Evolutionary conservation across 2,113 vertebrate genomes (phyloP).

Genomic region (Sakesphorus luctuosus): DNA sequence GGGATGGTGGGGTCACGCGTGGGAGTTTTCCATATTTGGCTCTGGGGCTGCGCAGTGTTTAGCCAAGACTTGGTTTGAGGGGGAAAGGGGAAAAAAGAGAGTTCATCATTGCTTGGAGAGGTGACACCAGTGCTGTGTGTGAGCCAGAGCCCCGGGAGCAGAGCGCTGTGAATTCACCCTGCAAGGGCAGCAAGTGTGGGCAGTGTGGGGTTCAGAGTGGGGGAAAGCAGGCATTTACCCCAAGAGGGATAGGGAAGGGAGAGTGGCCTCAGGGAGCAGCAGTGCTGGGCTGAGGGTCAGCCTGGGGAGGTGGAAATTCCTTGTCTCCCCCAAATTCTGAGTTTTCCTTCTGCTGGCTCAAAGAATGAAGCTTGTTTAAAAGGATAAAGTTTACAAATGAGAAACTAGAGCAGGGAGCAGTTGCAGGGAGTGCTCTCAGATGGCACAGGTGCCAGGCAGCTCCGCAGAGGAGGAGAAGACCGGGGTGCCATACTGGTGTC

Average conservation of each 20-base stretch:
- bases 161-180: neutral
- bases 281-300: neutral
- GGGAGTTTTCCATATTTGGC: conserved; percentile 23
- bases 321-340: neutral
- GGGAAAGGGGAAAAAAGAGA: neutral
- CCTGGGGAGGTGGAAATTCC: neutral
- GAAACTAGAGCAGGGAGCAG: neutral
- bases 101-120: neutral
- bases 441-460: neutral
- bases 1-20: neutral
- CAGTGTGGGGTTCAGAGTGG: fast-evolving
- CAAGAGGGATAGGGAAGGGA: neutral
- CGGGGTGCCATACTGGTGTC: fast-evolving
- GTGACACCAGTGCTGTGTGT: neutral
- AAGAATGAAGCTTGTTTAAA: neutral
- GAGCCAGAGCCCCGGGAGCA: neutral
- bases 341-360: neutral
- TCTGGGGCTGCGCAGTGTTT: neutral
- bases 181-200: neutral
- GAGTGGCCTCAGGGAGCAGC: neutral
- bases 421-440: neutral
- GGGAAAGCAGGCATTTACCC: neutral
- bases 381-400: neutral
- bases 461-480: neutral
- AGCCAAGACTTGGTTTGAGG: neutral